Percentiles rank a stretch among this genome's conserved stretches.
phyloP scores from a whole-genome alignment of 1,140 invertebrate genomes.

The Phortica variegata region DNA sequence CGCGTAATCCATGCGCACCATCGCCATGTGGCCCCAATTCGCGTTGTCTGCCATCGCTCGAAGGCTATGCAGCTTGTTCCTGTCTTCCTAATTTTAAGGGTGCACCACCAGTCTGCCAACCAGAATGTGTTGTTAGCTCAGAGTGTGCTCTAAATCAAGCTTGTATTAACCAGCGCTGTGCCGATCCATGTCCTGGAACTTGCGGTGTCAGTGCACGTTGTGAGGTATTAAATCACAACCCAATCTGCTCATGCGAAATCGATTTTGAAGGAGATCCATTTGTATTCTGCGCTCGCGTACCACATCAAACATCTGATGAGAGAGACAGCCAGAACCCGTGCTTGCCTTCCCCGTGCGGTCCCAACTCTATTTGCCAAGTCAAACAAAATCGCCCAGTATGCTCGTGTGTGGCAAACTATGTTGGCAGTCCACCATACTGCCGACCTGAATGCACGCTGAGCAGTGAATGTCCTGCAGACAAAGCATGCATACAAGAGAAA shows the following conservation, averaged over 20 bases:
- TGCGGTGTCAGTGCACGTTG: constrained; percentile 76
- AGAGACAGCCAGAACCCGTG: constrained; percentile 66
- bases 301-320: constrained; percentile 54
- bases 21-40: constrained; percentile 79
- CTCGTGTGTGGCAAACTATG: constrained; percentile 74
- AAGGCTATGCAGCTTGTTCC: constrained; percentile 75
- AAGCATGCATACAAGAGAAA: constrained; percentile 78
- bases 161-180: constrained; percentile 76
- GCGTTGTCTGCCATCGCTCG: constrained; percentile 69
- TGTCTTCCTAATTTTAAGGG: constrained; percentile 79
- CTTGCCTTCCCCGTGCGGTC: constrained; percentile 77
- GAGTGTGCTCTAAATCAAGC: constrained; percentile 76
- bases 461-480: constrained; percentile 72
- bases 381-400: constrained; percentile 75
- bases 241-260: constrained; percentile 75
- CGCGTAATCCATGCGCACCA: constrained; percentile 66
- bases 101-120: constrained; percentile 75
- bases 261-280: constrained; percentile 80
- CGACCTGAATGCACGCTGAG: constrained; percentile 74
- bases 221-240: constrained; percentile 78
- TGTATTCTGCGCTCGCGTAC: constrained; percentile 65
- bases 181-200: constrained; percentile 74
- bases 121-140: constrained; percentile 77
- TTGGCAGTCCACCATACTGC: constrained; percentile 72
- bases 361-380: constrained; percentile 81